Evolutionary conservation across 2,888 invertebrate genomes (phyloP).

Genomic region (Thymelicus sylvestris): DNA sequence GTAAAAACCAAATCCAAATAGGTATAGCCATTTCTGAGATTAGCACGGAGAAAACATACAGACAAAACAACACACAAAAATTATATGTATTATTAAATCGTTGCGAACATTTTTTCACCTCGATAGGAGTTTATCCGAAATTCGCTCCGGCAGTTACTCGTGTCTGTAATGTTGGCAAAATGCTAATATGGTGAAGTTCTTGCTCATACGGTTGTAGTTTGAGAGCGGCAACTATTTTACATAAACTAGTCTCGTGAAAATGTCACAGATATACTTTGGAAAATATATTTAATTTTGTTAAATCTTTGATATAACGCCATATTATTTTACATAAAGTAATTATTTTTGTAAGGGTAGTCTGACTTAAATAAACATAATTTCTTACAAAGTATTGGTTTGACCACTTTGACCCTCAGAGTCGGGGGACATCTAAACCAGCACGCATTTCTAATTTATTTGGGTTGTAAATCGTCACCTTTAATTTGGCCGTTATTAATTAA

Average conservation of each 20-base stretch:
- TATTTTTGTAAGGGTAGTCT: too few relatives aligned
- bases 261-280: neutral
- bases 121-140: neutral
- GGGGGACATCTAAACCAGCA: too few relatives aligned
- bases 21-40: too few relatives aligned
- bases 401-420: too few relatives aligned
- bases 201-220: constrained; percentile 30
- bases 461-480: too few relatives aligned
- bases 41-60: too few relatives aligned
- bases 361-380: too few relatives aligned
- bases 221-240: constrained; percentile 31
- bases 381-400: too few relatives aligned
- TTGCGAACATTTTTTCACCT: neutral
- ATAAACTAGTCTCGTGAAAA: constrained; percentile 27
- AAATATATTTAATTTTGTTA: neutral
- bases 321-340: too few relatives aligned
- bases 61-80: neutral
- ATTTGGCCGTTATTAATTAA: neutral
- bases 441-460: too few relatives aligned
- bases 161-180: constrained; percentile 30
- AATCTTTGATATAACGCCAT: too few relatives aligned
- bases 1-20: too few relatives aligned
- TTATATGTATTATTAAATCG: neutral
- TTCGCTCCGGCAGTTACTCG: constrained; percentile 10
- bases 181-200: constrained; percentile 35